A percentile compares a stretch with the other conserved stretches of the same genome.
These are phyloP conservation scores for Drosophila aff. DNA, from an alignment of 1,140 invertebrate species.

Conservation along the genomic window DNA sequence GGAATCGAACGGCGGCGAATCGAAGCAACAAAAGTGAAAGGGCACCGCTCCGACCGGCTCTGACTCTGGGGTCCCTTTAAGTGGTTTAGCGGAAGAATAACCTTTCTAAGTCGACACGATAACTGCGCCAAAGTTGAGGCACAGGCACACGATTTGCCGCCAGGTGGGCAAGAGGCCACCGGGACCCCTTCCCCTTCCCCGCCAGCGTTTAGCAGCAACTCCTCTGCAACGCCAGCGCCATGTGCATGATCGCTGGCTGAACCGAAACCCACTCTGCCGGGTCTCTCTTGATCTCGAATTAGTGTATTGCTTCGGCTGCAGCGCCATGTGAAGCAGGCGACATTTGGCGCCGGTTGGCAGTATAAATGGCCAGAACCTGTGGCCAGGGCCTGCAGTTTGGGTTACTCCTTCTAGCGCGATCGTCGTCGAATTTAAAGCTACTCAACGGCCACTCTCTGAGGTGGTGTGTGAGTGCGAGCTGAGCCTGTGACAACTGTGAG, in stretches of 20 bases:
- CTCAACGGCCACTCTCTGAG: slow-evolving; percentile 40
- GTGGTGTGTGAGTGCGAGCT: slow-evolving; percentile 45
- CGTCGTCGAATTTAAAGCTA: slow-evolving; percentile 38
- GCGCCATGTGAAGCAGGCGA: slow-evolving; percentile 82
- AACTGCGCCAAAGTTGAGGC: slow-evolving; percentile 55
- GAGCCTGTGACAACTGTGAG: slow-evolving; percentile 43
- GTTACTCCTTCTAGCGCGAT: slow-evolving; percentile 64
- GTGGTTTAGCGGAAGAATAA: slow-evolving; percentile 82
- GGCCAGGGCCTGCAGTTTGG: slow-evolving; percentile 71
- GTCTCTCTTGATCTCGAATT: slow-evolving; percentile 73
- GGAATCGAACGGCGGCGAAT: slow-evolving; percentile 11
- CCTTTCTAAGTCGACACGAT: slow-evolving; percentile 75
- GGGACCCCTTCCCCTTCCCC: slow-evolving; percentile 7
- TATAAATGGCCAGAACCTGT: slow-evolving; percentile 79
- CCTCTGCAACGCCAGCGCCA: slow-evolving; percentile 36
- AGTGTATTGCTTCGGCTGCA: slow-evolving; percentile 70
- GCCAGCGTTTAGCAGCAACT: slow-evolving; percentile 2
- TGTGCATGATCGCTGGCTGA: slow-evolving; percentile 66
- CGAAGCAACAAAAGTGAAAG: slow-evolving; percentile 71
- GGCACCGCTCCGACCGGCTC: slow-evolving; percentile 49
- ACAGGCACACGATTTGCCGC: slow-evolving; percentile 66
- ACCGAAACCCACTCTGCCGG: slow-evolving; percentile 15
- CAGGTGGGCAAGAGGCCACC: slow-evolving; percentile 64
- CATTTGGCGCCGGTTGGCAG: slow-evolving; percentile 71
- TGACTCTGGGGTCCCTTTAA: slow-evolving; percentile 67